These are phyloP conservation scores for Aphidius ervi DNA, from an alignment of 1,140 invertebrate genomes.

Conservation along the genomic window DNA sequence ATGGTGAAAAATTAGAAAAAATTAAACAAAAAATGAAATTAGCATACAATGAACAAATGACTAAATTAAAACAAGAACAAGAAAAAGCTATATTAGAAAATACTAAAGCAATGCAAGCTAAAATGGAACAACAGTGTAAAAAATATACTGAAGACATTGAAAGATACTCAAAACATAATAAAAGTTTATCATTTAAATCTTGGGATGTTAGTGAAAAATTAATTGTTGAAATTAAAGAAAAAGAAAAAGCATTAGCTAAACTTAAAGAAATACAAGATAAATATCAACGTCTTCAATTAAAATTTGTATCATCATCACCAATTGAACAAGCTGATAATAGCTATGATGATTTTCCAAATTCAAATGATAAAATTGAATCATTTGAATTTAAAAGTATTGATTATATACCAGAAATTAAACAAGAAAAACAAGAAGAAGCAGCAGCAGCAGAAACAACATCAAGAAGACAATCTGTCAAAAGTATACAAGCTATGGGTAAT, in stretches of 20 bases:
- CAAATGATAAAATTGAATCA: slow-evolving; percentile 15
- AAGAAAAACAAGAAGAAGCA: slow-evolving; percentile 26
- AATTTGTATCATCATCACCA: no score
- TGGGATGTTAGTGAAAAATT: slow-evolving; percentile 61
- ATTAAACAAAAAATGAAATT: slow-evolving; percentile 50
- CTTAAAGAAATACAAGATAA: slow-evolving; percentile 28
- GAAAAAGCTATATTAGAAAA: slow-evolving; percentile 51
- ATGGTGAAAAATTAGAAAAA: slow-evolving; percentile 44
- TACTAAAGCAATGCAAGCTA: slow-evolving; percentile 44
- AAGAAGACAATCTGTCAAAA: slow-evolving; percentile 41
- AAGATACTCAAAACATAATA: slow-evolving; percentile 58
- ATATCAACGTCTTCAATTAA: not conserved
- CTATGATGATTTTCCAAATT: no score
- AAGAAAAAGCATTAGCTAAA: slow-evolving; percentile 41
- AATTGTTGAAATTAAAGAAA: slow-evolving; percentile 56
- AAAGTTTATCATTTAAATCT: slow-evolving; percentile 53
- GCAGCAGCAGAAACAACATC: slow-evolving; percentile 33
- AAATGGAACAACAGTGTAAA: slow-evolving; percentile 49
- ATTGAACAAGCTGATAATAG: no score
- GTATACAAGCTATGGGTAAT: slow-evolving; percentile 53
- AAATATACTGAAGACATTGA: slow-evolving; percentile 55
- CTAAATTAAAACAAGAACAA: slow-evolving; percentile 55
- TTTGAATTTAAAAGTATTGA: not conserved
- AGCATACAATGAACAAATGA: slow-evolving; percentile 44
- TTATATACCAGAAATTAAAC: no score